Evolutionary conservation across 2,113 vertebrate species (phyloP), one percentile per base, ranked within the genome.

Genomic region (Corvus hawaiiensis): DNA sequence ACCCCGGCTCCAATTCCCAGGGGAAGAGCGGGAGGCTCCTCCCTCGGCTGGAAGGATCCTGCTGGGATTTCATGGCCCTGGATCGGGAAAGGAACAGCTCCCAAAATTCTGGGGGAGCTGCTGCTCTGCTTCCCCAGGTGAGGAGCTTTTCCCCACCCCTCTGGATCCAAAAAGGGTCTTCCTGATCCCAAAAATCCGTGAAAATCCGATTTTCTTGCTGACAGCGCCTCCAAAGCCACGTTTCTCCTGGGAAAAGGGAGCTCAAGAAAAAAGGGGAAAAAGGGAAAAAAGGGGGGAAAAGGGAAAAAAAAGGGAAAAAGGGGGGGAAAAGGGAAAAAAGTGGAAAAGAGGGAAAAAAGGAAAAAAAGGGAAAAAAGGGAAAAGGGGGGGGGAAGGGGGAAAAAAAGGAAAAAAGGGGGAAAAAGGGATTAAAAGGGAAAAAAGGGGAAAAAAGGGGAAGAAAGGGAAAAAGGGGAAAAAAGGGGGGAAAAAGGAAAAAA

Each of bases 151-250:
- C 16, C 16, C 23, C 16, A 4, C 7, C 33, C 26, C 1, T 49
- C 39, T 4, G 6, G 22, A 33, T 13, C 28, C 17, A 32, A 51
- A 68, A 27, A 52, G 14, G 41, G 43, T 68, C 17, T 39, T 68
- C 43, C 64, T 0, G 1, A 59, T 21, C 30, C 54, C 64, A 69
- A 41, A 59, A 69, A 28, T 39, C n/a, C 13, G 5, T 11, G 10
- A 58, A 68, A 81, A 39, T 49, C 5, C 14, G 0, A 6, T 26
- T 80, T 39, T 46, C 23, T 28, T 1, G 0, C 33, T 44, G 62
- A 11, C 13, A 32, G 24, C 0, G 3, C 2, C 6, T 28, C 24
- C 2, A 1, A 35, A 16, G 62, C 8, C 1, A 7, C 0, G 1
- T 2, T 64, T 61, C 14, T 30, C 49, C 33, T 0, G 5, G 62